Conservation (phyloP, 2,113 vertebrate genomes). For the Leptocoma aspasia region DNA sequence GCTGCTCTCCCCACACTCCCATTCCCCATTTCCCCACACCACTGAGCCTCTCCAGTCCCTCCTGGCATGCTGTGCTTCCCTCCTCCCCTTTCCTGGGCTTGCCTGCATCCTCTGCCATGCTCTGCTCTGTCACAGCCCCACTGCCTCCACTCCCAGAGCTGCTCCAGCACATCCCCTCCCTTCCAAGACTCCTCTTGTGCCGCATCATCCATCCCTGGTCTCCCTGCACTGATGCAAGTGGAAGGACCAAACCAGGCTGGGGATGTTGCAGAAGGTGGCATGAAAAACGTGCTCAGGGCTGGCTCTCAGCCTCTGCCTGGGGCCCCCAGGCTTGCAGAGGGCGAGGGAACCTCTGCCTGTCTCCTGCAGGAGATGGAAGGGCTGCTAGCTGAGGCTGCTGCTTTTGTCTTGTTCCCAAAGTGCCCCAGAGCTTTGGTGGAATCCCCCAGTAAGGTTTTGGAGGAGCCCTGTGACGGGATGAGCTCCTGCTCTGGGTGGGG, state of each 20-base stretch:
- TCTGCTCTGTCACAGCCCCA: neutral
- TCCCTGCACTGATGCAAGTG: fast-evolving
- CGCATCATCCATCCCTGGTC: neutral
- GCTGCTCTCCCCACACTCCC: neutral
- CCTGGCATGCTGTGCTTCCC: neutral
- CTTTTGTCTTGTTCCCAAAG: neutral
- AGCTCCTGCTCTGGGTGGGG: neutral
- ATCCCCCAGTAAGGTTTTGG: neutral
- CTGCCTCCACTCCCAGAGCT: neutral
- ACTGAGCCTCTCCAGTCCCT: neutral
- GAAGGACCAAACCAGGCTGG: neutral
- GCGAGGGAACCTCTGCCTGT: neutral
- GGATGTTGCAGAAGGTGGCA: neutral
- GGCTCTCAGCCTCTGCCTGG: neutral
- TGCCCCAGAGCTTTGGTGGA: neutral
- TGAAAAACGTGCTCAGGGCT: neutral
- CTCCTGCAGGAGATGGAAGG: neutral
- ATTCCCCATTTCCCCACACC: neutral
- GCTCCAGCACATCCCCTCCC: neutral
- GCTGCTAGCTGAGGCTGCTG: neutral
- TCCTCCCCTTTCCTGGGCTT: neutral
- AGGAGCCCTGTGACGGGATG: neutral
- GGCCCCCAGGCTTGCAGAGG: neutral
- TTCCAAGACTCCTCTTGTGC: neutral
- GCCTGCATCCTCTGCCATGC: neutral